Evolutionary conservation across 2,888 invertebrate species (phyloP), one percentile per base, ranked within the genome.

Genomic region (Choreutis nemorana): DNA sequence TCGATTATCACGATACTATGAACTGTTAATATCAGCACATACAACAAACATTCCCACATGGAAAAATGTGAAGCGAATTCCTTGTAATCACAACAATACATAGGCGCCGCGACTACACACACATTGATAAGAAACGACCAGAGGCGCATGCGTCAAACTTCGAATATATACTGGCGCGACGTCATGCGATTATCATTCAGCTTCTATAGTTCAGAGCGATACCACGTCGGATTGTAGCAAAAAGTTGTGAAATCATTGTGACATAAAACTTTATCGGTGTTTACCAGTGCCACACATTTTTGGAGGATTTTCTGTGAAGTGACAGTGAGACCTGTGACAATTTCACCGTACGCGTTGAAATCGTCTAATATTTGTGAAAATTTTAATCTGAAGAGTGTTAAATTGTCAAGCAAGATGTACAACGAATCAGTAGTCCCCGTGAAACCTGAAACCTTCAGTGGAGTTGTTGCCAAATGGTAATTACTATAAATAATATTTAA

Each of bases 401-500:
- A 62, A 30, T 35, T 57, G 40, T 43, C 54, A 26, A 55, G 39
- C 41, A 75, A 63, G 31, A 78, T 78, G 77, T 77, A 63, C 61
- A 62, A 72, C 50, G 70, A 77, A 33, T 57, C 71, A 37, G 65
- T 77, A 39, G 64, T 77, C 37, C 63, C 77, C n/a, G 62, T 73
- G 10, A 75, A 75, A 51, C 48, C 68, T 33, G 78, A 77, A 44
- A 59, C 58, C 8, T 78, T 78, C 70, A 78, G 77, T 40, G 71
- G 67, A 34, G 61, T 77, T 45, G 70, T 63, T 36, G 71, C 75
- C 36, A 78, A 77, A 64, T 73, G 77, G 78, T 78, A 59, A 54
- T 28, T 52, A 4, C 9, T 26, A 14, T 13, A 14, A 26, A 14
- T n/a, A n/a, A n/a, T n/a, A n/a, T n/a, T n/a, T n/a, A n/a, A n/a